phyloP scores from a whole-genome alignment of 2,113 vertebrate species.

The Turnix velox region DNA sequence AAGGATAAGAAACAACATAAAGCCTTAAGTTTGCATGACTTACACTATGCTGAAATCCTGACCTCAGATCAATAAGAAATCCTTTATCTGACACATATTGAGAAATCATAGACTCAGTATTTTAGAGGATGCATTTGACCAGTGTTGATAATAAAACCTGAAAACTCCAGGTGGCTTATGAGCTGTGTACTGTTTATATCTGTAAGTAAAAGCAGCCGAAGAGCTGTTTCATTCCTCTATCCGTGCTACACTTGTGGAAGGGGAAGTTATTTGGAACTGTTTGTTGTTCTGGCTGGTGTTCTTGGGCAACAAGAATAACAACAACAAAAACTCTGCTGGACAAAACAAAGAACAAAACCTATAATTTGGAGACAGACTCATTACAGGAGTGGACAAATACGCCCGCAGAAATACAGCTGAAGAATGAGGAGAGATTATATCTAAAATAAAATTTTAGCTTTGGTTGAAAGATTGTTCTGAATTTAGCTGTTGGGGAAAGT shows the following conservation, averaged over 20 bases:
- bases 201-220: slow-evolving; percentile 31
- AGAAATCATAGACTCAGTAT: slow-evolving; percentile 45
- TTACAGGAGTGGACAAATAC: background rate
- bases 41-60: slow-evolving; percentile 38
- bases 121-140: slow-evolving; percentile 42
- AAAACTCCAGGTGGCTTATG: slow-evolving; percentile 54
- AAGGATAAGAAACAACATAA: slow-evolving; percentile 32
- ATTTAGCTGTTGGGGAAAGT: background rate
- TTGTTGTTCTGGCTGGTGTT: background rate
- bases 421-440: background rate
- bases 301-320: background rate
- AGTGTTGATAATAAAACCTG: slow-evolving; percentile 41
- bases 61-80: slow-evolving; percentile 51
- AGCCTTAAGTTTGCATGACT: slow-evolving; percentile 51
- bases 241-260: background rate
- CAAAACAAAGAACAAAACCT: background rate
- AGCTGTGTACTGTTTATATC: slow-evolving; percentile 43
- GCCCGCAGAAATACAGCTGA: background rate
- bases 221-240: background rate
- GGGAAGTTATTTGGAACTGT: background rate
- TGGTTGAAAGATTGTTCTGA: background rate
- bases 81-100: slow-evolving; percentile 46
- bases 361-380: background rate
- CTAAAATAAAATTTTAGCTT: background rate
- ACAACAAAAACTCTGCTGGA: background rate